These are phyloP conservation scores for Malachius bipustulatus DNA, from an alignment of 2,888 invertebrate species.

Conservation along the genomic window DNA sequence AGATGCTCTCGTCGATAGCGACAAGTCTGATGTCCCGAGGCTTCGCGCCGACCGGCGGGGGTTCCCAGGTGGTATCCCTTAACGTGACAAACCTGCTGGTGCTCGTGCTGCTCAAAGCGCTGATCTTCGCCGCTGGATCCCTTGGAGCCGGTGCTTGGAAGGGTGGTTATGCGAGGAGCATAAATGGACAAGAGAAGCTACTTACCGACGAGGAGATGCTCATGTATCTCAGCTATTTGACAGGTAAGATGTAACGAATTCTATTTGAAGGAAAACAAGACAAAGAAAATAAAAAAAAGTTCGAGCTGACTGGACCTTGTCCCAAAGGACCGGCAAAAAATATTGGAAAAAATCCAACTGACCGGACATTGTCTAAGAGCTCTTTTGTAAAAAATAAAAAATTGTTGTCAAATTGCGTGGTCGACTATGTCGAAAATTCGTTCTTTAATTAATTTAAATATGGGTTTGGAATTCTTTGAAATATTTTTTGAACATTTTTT, in stretches of 20 bases:
- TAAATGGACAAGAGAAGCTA: constrained; percentile 40
- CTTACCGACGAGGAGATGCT: constrained; percentile 61
- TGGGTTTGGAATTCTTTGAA: too few species aligned
- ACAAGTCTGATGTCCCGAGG: constrained; percentile 31
- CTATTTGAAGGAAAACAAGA: too few species aligned
- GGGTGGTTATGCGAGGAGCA: constrained; percentile 44
- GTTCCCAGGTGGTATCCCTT: constrained; percentile 53
- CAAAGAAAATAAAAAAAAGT: too few species aligned
- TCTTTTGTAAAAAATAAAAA: too few species aligned
- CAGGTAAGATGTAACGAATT: constrained; percentile 30
- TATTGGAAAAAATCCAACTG: too few species aligned
- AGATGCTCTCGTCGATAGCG: constrained; percentile 30
- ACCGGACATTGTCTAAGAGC: too few species aligned
- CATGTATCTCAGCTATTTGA: constrained; percentile 56
- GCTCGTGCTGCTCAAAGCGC: constrained; percentile 65
- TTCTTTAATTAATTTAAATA: too few species aligned
- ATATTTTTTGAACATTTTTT: too few species aligned
- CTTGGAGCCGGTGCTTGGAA: constrained; percentile 61
- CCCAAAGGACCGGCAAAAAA: too few species aligned
- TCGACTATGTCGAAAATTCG: too few species aligned
- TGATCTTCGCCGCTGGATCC: constrained; percentile 71
- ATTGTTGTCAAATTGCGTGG: too few species aligned
- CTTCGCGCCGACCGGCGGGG: constrained; percentile 24
- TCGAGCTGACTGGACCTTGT: too few species aligned
- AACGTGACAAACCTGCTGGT: constrained; percentile 74